phyloP scores from a whole-genome alignment of 2,888 invertebrate species.

The Lacanobia wlatinum region DNA sequence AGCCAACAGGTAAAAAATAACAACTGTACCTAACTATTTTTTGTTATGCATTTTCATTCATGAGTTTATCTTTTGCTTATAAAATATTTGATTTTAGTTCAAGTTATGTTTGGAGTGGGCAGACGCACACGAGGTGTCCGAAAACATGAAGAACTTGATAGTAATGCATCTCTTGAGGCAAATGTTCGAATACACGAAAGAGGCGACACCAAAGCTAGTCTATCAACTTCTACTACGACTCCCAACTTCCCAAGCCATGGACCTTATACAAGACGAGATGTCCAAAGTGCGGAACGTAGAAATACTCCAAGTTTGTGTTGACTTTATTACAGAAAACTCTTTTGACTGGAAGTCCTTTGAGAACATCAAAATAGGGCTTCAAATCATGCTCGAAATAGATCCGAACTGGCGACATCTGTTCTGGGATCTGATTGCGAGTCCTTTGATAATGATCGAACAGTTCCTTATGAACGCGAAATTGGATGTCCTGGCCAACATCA shows the following conservation, averaged over 20 bases:
- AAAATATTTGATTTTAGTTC: slow-evolving; percentile 82
- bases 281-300: slow-evolving; percentile 91
- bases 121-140: slow-evolving; percentile 91
- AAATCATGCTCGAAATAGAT: slow-evolving; percentile 92
- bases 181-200: slow-evolving; percentile 89
- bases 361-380: slow-evolving; percentile 92
- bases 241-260: slow-evolving; percentile 90
- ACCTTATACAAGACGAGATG: slow-evolving; percentile 92
- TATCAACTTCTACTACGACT: slow-evolving; percentile 91
- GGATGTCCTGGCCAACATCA: slow-evolving; percentile 92
- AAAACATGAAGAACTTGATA: slow-evolving; percentile 90
- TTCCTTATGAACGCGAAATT: slow-evolving; percentile 96
- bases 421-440: slow-evolving; percentile 92
- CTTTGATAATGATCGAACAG: slow-evolving; percentile 95
- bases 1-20: slow-evolving; percentile 85
- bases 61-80: background rate
- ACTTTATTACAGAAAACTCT: slow-evolving; percentile 90
- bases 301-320: slow-evolving; percentile 92
- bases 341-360: slow-evolving; percentile 89
- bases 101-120: slow-evolving; percentile 93
- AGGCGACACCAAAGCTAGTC: slow-evolving; percentile 84
- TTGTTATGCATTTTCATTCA: background rate
- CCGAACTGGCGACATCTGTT: slow-evolving; percentile 90
- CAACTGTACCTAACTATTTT: background rate
- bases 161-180: slow-evolving; percentile 89